Evolutionary conservation across 1,140 invertebrate genomes (phyloP).

Genomic region (Cydia strobilella): DNA sequence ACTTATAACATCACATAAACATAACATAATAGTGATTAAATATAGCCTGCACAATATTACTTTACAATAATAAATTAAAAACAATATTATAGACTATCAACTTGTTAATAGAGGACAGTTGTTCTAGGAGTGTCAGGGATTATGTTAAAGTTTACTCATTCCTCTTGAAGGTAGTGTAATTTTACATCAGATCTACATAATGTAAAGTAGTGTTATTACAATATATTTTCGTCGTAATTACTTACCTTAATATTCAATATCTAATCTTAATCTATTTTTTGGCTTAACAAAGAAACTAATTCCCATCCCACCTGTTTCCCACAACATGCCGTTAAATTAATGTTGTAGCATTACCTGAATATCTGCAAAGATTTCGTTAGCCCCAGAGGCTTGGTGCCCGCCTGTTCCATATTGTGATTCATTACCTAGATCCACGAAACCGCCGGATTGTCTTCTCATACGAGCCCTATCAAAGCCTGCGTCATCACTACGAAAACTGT

Average conservation of each 20-base stretch:
- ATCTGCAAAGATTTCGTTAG: conserved; percentile 93
- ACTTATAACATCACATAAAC: no score
- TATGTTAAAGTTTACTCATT: no score
- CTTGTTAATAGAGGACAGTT: no score
- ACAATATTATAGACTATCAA: no score
- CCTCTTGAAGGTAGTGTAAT: no score
- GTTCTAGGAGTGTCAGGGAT: no score
- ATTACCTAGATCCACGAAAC: conserved; percentile 86
- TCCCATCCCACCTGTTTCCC: background rate
- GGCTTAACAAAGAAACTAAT: background rate
- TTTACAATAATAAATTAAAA: no score
- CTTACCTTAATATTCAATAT: background rate
- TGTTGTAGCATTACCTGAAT: conserved; percentile 84
- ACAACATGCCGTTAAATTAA: background rate
- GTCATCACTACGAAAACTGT: conserved; percentile 70
- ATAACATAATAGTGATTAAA: no score
- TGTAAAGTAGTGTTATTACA: no score
- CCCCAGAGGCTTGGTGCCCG: conserved; percentile 90
- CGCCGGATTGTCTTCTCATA: conserved; percentile 80
- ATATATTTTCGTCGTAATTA: background rate
- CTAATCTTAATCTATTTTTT: conserved; percentile 7
- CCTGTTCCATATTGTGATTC: conserved; percentile 87
- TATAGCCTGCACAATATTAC: no score
- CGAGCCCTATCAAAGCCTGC: conserved; percentile 67
- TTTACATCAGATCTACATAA: no score